Base-by-base conservation (phyloP, 2,888 invertebrate genomes). In the Xanthorhoe designata region DNA sequence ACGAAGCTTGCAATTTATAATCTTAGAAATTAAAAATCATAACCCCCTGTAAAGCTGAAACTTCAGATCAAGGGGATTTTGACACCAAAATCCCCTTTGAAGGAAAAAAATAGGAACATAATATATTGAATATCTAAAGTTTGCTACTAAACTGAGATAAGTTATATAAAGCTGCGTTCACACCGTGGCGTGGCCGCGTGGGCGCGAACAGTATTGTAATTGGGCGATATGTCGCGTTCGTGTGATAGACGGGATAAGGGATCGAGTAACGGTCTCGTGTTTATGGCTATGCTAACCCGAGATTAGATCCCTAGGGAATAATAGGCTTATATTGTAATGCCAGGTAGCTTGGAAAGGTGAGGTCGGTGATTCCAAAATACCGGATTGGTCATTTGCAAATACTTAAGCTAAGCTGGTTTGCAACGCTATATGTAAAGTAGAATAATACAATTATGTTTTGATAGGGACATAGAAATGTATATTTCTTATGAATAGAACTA, bases 191-290 rank as follows among this genome's bases (percentile, higher is more conserved):
- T 29, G 55, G 32, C 35, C 8, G 72, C 69, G 72, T 72, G 70
- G 72, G 72, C 60, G 68, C 66, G 17, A 60, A 68, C 71, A 67
- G 71, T 60, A 58, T 68, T 73, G 74, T 74, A 74, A 74, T 74
- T 74, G 73, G 73, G 61, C 61, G 62, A 64, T 68, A 66, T 74
- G 73, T 73, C 74, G 66, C 67, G 53, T 61, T 61, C 57, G 53
- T 68, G 64, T 64, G 64, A 68, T 68, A 64, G 68, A 68, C 68
- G 61, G 59, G 64, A 68, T 68, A 68, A 68, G 68, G 50, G 59
- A 68, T 64, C 63, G 53, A 57, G 53, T 68, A 68, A 68, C 68
- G 68, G 68, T 17, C 50, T 17, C 15, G n/a, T 53, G 57, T 68
- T 68, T 64, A 68, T 64, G 57, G 64, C 57, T 64, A 56, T 24